These are phyloP conservation scores for Rhineura floridana DNA, from an alignment of 2,113 vertebrate species.

Conservation along the genomic window DNA sequence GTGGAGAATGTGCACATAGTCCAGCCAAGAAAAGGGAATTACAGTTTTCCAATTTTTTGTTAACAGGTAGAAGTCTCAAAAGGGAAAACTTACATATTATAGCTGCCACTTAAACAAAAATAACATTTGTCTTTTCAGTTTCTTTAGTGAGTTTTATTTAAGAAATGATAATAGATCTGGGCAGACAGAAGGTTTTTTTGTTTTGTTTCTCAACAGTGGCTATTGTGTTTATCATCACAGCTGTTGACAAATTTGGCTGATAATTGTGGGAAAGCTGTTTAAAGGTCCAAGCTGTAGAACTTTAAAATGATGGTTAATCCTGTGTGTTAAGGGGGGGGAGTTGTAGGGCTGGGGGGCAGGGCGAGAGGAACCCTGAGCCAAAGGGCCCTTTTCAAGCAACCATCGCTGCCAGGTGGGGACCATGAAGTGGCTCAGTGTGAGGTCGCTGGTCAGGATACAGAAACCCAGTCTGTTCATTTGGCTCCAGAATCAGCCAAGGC, in stretches of 20 bases:
- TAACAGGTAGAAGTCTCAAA: too few species aligned
- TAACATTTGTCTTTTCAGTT: too few species aligned
- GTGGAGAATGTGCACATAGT: too few species aligned
- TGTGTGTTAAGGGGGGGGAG: neutral
- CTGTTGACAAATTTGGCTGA: neutral
- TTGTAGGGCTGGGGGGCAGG: neutral
- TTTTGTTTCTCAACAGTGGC: too few species aligned
- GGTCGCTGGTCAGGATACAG: neutral
- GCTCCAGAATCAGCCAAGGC: neutral
- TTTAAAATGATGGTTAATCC: neutral
- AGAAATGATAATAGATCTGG: too few species aligned
- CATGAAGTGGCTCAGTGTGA: neutral
- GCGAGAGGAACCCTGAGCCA: neutral
- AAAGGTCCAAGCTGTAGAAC: neutral
- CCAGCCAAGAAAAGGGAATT: too few species aligned
- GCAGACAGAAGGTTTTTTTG: too few species aligned
- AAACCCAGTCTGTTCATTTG: neutral
- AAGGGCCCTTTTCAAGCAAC: neutral
- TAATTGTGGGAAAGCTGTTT: neutral
- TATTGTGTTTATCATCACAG: too few species aligned
- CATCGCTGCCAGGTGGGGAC: neutral
- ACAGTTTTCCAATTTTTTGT: too few species aligned
- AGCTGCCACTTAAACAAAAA: too few species aligned
- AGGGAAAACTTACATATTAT: too few species aligned
- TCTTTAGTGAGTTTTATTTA: too few species aligned